These are phyloP conservation scores for Vidua chalybeata DNA, from an alignment of 2,113 vertebrate genomes.

Conservation along the genomic window DNA sequence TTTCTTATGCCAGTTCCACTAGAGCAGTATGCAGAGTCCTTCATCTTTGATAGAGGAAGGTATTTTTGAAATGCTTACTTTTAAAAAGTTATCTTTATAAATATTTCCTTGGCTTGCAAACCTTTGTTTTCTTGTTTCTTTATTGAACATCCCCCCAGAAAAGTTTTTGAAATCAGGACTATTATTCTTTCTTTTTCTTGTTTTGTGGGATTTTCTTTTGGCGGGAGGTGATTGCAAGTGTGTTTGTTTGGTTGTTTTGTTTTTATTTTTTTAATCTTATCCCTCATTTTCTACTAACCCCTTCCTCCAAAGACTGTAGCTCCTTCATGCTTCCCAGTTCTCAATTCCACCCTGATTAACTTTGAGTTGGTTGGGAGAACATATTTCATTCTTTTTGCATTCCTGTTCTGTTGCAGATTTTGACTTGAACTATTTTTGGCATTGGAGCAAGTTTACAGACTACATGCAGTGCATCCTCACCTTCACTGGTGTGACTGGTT, in stretches of 20 bases:
- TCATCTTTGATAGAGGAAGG: background rate
- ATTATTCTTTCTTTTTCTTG: background rate
- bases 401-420: conserved; percentile 82
- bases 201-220: background rate
- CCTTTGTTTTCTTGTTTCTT: background rate
- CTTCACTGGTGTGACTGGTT: conserved; percentile 87
- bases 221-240: fast-evolving
- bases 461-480: conserved; percentile 91
- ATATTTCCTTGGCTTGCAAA: background rate
- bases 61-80: background rate
- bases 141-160: background rate
- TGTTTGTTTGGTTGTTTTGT: background rate
- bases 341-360: background rate
- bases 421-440: conserved; percentile 93
- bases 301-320: background rate
- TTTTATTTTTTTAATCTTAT: background rate
- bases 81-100: background rate
- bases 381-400: background rate
- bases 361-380: background rate
- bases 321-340: background rate
- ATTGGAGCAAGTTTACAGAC: conserved; percentile 92
- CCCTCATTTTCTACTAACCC: background rate
- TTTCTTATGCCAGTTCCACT: background rate
- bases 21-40: background rate
- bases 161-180: background rate